phyloP scores from a whole-genome alignment of 1,140 invertebrate species.

The Nautilus pompilius region DNA sequence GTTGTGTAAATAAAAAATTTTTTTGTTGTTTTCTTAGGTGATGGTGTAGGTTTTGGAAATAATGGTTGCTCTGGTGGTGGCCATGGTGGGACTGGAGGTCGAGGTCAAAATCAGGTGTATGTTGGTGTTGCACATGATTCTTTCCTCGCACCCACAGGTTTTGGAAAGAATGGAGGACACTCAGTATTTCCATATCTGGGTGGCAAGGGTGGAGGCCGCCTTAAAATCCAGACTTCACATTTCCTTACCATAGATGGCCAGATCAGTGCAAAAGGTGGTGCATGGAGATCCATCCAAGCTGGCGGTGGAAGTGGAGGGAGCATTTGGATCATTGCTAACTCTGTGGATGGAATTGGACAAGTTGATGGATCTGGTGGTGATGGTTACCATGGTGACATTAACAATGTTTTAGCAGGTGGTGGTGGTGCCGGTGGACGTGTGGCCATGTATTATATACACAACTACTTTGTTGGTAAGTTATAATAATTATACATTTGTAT shows the following conservation, averaged over 20 bases:
- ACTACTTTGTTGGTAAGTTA: slow-evolving; percentile 39
- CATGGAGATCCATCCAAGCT: slow-evolving; percentile 23
- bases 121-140: slow-evolving; percentile 33
- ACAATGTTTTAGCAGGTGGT: slow-evolving; percentile 21
- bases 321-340: slow-evolving; percentile 27
- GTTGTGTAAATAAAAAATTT: not conserved
- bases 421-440: slow-evolving; percentile 38
- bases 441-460: slow-evolving; percentile 34
- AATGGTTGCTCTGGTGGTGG: slow-evolving; percentile 35
- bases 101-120: slow-evolving; percentile 27
- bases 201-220: slow-evolving; percentile 31
- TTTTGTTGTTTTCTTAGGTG: slow-evolving; percentile 16
- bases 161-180: slow-evolving; percentile 39
- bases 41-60: slow-evolving; percentile 14
- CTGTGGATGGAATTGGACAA: slow-evolving; percentile 33
- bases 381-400: slow-evolving; percentile 21
- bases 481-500: not conserved
- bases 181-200: slow-evolving; percentile 30
- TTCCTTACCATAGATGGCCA: slow-evolving; percentile 32
- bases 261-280: slow-evolving; percentile 27
- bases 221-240: slow-evolving; percentile 23
- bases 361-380: slow-evolving; percentile 31
- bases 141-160: slow-evolving; percentile 28
- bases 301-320: slow-evolving; percentile 40
- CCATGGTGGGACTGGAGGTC: slow-evolving; percentile 41